These are phyloP conservation scores for Brevimyrus niger DNA, from an alignment of 2,113 vertebrate genomes.

Conservation along the genomic window DNA sequence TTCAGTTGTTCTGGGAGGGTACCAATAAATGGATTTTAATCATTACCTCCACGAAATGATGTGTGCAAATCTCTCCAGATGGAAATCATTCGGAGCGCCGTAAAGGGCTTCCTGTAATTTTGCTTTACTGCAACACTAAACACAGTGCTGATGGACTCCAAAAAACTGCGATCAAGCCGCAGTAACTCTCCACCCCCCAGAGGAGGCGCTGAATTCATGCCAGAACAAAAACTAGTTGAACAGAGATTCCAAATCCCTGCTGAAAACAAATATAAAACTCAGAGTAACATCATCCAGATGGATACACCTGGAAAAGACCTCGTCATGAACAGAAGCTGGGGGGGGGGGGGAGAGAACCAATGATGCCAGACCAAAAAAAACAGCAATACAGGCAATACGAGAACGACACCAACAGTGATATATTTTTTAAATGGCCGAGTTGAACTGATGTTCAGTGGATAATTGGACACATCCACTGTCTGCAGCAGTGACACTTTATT, in stretches of 20 bases:
- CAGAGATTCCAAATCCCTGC: background rate
- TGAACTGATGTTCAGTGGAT: background rate
- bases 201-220: slow-evolving; percentile 36
- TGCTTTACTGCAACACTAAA: slow-evolving; percentile 77
- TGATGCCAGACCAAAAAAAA: background rate
- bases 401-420: background rate
- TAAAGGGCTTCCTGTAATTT: slow-evolving; percentile 72
- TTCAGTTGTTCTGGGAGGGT: slow-evolving; percentile 84
- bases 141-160: slow-evolving; percentile 58
- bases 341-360: background rate
- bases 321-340: background rate
- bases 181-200: slow-evolving; percentile 30
- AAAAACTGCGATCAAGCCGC: slow-evolving; percentile 45
- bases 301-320: background rate
- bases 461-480: background rate
- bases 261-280: background rate
- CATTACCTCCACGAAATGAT: slow-evolving; percentile 84
- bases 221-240: slow-evolving; percentile 26
- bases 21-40: slow-evolving; percentile 92
- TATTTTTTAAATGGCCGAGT: background rate
- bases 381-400: background rate
- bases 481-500: background rate
- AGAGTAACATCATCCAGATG: background rate
- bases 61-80: slow-evolving; percentile 74
- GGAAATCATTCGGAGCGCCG: slow-evolving; percentile 83